phyloP scores from a whole-genome alignment of 2,888 invertebrate species.

The Chloroclystis v-ata region DNA sequence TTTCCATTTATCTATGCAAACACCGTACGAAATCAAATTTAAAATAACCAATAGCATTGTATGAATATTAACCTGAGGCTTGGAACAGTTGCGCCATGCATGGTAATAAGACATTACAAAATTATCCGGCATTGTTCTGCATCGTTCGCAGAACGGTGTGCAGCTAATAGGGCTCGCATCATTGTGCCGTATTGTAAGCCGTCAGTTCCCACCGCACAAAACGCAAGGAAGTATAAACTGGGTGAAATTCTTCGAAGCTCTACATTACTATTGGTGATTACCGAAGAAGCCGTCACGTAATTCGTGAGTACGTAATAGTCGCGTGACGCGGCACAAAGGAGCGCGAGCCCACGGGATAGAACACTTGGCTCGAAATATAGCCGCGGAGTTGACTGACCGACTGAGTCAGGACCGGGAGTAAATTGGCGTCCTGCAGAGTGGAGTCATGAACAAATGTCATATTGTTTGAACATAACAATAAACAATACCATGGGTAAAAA shows the following conservation, averaged over 20 bases:
- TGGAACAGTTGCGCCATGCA: conserved; percentile 64
- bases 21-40: conserved; percentile 44
- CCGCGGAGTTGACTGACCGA: conserved; percentile 55
- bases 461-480: conserved; percentile 36
- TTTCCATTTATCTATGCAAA: conserved; percentile 26
- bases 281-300: conserved; percentile 41
- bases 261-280: conserved; percentile 31
- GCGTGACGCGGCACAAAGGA: conserved; percentile 28
- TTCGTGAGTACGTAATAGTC: conserved; percentile 31
- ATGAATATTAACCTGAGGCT: conserved; percentile 56
- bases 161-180: conserved; percentile 58
- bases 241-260: conserved; percentile 40
- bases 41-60: conserved; percentile 47
- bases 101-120: conserved; percentile 74
- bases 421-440: conserved; percentile 55
- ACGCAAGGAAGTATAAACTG: conserved; percentile 44
- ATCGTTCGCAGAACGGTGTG: conserved; percentile 65
- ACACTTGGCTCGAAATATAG: conserved; percentile 47
- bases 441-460: conserved; percentile 31
- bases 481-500: conserved; percentile 21
- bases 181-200: conserved; percentile 45
- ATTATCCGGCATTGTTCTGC: conserved; percentile 74
- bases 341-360: conserved; percentile 18
- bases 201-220: conserved; percentile 55
- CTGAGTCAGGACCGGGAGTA: conserved; percentile 45